Conservation (phyloP, 2,113 vertebrate genomes). For the Cebus imitator region DNA sequence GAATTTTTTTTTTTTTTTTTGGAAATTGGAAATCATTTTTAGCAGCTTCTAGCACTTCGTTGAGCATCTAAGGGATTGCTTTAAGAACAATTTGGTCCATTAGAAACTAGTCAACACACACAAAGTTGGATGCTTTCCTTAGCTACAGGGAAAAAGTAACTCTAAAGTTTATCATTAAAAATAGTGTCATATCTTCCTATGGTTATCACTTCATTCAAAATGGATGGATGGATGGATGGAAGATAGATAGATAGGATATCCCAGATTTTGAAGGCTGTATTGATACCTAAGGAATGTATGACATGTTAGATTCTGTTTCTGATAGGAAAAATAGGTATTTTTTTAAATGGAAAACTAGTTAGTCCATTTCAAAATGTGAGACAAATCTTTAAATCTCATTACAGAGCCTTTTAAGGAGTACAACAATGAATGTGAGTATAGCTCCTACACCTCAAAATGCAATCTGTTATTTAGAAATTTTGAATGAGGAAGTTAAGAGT, state of each 20-base stretch:
- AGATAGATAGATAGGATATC: neutral
- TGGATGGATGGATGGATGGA: neutral
- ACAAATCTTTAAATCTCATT: neutral
- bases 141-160: neutral
- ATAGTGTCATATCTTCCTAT: neutral
- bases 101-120: neutral
- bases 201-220: neutral
- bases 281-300: neutral
- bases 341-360: neutral
- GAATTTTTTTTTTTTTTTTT: neutral
- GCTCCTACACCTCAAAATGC: neutral
- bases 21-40: constrained; percentile 36
- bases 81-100: neutral
- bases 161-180: neutral
- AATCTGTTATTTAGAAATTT: constrained; percentile 7
- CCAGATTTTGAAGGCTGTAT: neutral
- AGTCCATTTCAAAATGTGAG: constrained; percentile 28
- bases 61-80: neutral
- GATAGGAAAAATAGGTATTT: neutral
- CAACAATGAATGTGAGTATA: neutral
- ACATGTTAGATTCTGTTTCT: neutral
- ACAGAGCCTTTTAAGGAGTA: neutral
- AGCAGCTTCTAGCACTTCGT: neutral
- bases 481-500: neutral
- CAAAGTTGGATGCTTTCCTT: neutral